Evolutionary conservation across 2,113 vertebrate species (phyloP).

Genomic region (Hemichromis elongatus): DNA sequence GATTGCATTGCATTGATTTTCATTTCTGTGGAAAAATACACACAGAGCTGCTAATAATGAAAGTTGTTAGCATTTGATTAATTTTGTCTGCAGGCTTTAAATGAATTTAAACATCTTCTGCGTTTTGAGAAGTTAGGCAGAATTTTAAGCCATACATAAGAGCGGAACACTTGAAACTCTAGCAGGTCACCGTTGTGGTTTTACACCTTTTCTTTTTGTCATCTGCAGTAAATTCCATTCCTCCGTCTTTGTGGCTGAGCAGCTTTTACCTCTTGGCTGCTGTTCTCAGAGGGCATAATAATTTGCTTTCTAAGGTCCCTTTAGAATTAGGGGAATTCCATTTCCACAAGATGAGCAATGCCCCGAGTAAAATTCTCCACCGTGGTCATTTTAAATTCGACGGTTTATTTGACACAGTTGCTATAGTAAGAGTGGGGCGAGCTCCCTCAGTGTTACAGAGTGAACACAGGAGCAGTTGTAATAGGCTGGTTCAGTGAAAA

Average conservation of each 20-base stretch:
- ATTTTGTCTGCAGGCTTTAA: not conserved
- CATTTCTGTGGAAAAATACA: slow-evolving; percentile 7
- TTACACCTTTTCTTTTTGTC: slow-evolving; percentile 16
- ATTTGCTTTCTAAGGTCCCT: slow-evolving; percentile 52
- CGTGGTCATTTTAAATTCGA: slow-evolving; percentile 50
- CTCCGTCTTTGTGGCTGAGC: not conserved
- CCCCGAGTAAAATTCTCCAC: slow-evolving; percentile 45
- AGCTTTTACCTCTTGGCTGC: slow-evolving; percentile 14
- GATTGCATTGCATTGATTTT: slow-evolving; percentile 55
- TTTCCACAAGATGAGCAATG: slow-evolving; percentile 55
- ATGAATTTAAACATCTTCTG: not conserved
- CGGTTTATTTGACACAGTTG: slow-evolving; percentile 53
- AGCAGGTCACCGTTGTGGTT: not conserved
- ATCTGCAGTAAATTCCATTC: slow-evolving; percentile 18
- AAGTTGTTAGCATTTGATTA: slow-evolving; percentile 5
- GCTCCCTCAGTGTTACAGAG: not conserved
- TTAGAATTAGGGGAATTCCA: slow-evolving; percentile 49
- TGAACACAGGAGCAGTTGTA: slow-evolving; percentile 4
- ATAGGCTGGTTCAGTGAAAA: slow-evolving; percentile 16
- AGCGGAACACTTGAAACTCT: not conserved
- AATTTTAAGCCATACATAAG: not conserved
- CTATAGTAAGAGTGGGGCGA: slow-evolving; percentile 12
- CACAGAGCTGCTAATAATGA: slow-evolving; percentile 3
- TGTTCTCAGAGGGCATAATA: slow-evolving; percentile 33
- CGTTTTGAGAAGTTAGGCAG: not conserved